Percentiles rank a stretch among this genome's conserved stretches.
These are phyloP conservation scores for Rhopalosiphum maidis DNA, from an alignment of 1,140 invertebrate genomes.

Conservation along the genomic window DNA sequence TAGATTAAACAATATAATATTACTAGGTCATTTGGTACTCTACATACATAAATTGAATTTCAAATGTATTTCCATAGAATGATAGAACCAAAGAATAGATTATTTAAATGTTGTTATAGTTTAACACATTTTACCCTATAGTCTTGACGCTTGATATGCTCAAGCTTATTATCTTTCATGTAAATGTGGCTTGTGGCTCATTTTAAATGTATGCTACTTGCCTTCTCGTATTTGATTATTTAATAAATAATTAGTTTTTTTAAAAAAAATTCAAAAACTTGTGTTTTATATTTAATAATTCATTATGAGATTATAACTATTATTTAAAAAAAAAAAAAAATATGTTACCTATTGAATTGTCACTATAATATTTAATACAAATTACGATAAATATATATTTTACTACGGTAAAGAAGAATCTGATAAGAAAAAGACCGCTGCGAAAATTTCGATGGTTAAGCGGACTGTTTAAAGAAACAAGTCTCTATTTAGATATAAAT, in stretches of 20 bases:
- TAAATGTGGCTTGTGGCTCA: not conserved
- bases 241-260: not conserved
- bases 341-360: no score
- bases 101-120: not conserved
- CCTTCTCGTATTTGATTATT: not conserved
- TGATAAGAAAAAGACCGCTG: no score
- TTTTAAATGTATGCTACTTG: not conserved
- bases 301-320: no score
- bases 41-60: not conserved
- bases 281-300: no score
- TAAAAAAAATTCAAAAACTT: not conserved
- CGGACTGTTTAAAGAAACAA: no score
- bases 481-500: no score
- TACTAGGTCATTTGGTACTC: not conserved
- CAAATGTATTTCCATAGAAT: not conserved
- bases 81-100: not conserved
- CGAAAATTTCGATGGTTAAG: no score
- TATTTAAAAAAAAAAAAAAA: no score
- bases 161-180: not conserved
- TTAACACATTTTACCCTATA: not conserved
- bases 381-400: no score
- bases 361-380: no score
- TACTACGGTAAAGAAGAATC: no score
- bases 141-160: not conserved
- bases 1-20: slow-evolving; percentile 11